Percentiles rank a stretch among this genome's conserved stretches.
Conservation (phyloP, 2,797 vertebrate species). For the Morus bassanus region DNA sequence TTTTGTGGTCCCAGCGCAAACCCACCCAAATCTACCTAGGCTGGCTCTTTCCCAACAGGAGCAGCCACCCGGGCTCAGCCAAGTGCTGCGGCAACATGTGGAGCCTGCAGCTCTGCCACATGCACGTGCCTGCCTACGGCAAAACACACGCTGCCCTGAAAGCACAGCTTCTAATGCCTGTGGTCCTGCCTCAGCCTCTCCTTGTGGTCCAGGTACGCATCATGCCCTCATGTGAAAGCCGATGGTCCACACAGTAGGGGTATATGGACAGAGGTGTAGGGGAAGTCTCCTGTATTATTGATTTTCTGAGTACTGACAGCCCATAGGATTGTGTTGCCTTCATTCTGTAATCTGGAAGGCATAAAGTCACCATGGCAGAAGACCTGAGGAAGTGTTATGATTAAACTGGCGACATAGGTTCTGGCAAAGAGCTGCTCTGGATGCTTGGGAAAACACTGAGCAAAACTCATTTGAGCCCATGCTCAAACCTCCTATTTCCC, state of each 20-base stretch:
- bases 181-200: background rate
- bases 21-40: background rate
- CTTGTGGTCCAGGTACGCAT: background rate
- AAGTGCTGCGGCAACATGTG: accelerated
- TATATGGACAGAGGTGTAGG: background rate
- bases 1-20: background rate
- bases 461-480: background rate
- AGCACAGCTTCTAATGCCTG: background rate
- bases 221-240: accelerated
- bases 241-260: background rate
- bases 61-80: background rate
- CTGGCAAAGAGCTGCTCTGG: background rate
- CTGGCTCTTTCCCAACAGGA: background rate
- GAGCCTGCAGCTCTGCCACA: background rate
- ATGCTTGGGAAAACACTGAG: background rate
- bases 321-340: background rate
- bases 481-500: background rate
- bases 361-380: background rate
- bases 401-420: background rate
- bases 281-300: background rate
- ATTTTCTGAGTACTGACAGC: background rate
- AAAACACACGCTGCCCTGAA: accelerated
- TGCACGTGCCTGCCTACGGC: accelerated
- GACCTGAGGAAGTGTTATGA: background rate
- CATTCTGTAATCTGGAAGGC: background rate